phyloP scores from a whole-genome alignment of 1,140 invertebrate species.

The Hylyphantes graminicola region DNA sequence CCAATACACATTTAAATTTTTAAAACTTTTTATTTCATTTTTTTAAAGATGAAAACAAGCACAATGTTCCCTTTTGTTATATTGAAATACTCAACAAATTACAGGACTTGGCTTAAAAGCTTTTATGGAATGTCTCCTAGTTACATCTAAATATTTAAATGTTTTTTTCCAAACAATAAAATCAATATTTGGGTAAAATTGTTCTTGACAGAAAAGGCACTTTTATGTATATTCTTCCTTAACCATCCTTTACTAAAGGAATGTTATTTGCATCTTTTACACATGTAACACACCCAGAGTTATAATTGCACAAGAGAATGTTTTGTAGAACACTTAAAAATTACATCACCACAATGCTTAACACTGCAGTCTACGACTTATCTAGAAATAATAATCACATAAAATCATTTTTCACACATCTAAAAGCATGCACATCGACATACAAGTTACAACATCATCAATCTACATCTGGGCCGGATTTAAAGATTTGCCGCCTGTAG shows the following conservation, averaged over 20 bases:
- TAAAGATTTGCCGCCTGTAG: too few species aligned
- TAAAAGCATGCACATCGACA: conserved; percentile 27
- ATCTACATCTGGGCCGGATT: too few species aligned
- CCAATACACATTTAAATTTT: neutral
- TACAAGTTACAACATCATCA: too few species aligned
- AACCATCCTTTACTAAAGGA: conserved; percentile 14
- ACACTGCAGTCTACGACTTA: neutral
- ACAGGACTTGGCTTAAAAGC: conserved; percentile 4
- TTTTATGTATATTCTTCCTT: conserved; percentile 11
- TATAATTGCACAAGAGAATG: conserved; percentile 26
- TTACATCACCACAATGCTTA: conserved; percentile 2
- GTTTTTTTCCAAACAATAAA: neutral
- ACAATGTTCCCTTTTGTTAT: conserved; percentile 21
- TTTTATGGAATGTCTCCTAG: conserved; percentile 28
- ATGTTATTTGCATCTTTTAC: conserved; percentile 19
- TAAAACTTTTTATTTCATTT: conserved; percentile 17
- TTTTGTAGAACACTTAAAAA: conserved; percentile 28
- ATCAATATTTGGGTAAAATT: neutral
- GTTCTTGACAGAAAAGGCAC: conserved; percentile 24
- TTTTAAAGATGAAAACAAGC: conserved; percentile 3
- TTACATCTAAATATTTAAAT: conserved; percentile 16
- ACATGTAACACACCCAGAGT: conserved; percentile 28
- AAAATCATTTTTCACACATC: neutral
- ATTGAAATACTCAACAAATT: conserved; percentile 16
- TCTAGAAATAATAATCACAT: neutral